Base-by-base conservation (phyloP, 37 sponge, comb jelly and placozoan species). In the Axinella damicornis region DNA sequence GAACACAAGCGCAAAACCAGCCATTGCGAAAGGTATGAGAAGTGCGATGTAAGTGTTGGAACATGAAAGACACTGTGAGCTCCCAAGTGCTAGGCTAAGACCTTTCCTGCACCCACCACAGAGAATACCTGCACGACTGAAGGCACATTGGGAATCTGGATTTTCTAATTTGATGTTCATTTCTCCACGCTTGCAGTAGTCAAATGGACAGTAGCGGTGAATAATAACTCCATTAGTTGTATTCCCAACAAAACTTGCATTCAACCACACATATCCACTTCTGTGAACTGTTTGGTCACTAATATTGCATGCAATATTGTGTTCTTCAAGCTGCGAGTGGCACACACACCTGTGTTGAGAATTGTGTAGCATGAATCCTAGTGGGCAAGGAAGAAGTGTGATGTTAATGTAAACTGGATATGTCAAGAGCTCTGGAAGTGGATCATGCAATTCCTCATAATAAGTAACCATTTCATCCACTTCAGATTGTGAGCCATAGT, bases 301-400 rank as follows among this genome's bases (percentile, higher is more conserved):
- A 57, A 76, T 76, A 32, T 76, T 57, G 57, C 76, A 76, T 31
- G 9, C 34, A 16, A 76, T 21, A 57, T 20, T 54, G 0, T 24
- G 31, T 16, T 5, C 35, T 27, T 35, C 34, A 1, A 76, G 61
- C 2, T 18, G 16, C 20, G 18, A 14, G 58, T 57, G n/a, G 14
- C 57, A 30, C 18, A 32, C 57, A n/a, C 34, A 33, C 15, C 57
- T 57, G n/a, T 55, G 32, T 46, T 46, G 46, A 15, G 58, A 33
- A 76, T 34, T 76, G 2, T 53, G 19, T 33, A 76, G 76, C 16
- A 20, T 17, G 56, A 76, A 76, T 14, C 76, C 76, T 20, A 76
- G 59, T 2, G 61, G 76, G 19, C 76, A 76, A 16, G 33, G 36
- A 5, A 58, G 55, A 17, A 59, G 57, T 2, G 57, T 25, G 9